Conservation (phyloP, 2,113 vertebrate species). For the Nycticorax nycticorax region DNA sequence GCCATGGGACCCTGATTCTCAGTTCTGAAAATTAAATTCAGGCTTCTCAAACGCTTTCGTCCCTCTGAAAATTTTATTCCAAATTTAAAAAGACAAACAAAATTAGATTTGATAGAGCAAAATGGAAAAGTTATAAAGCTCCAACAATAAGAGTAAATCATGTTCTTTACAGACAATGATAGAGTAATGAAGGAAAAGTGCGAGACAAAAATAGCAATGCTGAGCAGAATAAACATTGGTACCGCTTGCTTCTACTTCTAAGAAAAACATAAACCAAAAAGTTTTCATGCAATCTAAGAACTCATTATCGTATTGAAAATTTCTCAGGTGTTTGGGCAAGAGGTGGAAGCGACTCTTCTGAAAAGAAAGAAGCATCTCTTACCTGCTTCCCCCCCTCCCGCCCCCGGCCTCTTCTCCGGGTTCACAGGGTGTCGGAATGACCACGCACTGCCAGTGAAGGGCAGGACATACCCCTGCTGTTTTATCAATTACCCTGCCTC, state of each 20-base stretch:
- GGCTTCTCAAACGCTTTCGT: neutral
- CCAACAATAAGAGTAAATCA: neutral
- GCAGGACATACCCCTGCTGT: neutral
- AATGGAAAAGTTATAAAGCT: neutral
- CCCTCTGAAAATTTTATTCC: neutral
- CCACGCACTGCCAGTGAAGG: neutral
- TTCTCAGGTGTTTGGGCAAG: neutral
- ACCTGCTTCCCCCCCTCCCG: neutral
- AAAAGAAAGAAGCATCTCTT: neutral
- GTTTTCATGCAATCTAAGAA: neutral
- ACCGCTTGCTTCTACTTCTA: neutral
- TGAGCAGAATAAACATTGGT: neutral
- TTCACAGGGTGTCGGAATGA: neutral
- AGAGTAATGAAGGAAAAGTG: neutral
- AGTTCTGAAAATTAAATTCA: neutral
- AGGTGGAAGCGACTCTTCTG: neutral
- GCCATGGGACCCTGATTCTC: neutral
- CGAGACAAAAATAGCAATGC: neutral
- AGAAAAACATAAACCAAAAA: neutral
- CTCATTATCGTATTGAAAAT: neutral
- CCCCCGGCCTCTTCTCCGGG: neutral
- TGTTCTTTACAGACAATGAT: neutral
- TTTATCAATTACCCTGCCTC: neutral
- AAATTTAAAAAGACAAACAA: neutral
- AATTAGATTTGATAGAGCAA: neutral